Percentiles rank a stretch among this genome's conserved stretches.
These are phyloP conservation scores for Pachyuromys duprasi DNA, from an alignment of 2,797 vertebrate species.

Conservation along the genomic window DNA sequence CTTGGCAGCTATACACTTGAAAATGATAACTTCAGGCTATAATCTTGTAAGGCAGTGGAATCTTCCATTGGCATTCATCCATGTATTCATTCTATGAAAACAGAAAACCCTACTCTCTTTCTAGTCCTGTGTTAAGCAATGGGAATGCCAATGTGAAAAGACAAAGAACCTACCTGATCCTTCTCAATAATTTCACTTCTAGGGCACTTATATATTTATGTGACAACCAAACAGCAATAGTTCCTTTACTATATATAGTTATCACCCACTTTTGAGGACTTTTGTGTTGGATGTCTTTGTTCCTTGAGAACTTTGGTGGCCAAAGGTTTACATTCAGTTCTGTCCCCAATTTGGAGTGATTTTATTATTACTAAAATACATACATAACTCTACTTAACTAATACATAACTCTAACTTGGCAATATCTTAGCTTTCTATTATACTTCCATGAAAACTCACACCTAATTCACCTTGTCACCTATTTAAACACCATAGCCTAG, in stretches of 20 bases:
- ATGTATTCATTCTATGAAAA: slow-evolving; percentile 25
- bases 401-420: background rate
- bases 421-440: background rate
- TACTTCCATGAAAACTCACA: background rate
- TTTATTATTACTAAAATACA: background rate
- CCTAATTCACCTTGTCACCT: background rate
- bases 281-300: background rate
- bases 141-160: background rate
- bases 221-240: background rate
- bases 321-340: background rate
- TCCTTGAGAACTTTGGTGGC: background rate
- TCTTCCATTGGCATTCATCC: slow-evolving; percentile 48
- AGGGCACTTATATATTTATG: background rate
- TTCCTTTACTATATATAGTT: background rate
- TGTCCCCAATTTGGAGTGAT: background rate
- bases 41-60: slow-evolving; percentile 46
- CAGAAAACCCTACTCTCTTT: background rate
- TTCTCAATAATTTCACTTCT: background rate
- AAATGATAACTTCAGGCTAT: slow-evolving; percentile 33
- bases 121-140: background rate
- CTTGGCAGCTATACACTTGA: background rate
- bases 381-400: too few relatives aligned
- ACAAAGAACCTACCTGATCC: background rate
- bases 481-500: background rate
- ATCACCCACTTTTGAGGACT: background rate